phyloP scores from a whole-genome alignment of 2,888 invertebrate genomes.

The Drosophila merina region DNA sequence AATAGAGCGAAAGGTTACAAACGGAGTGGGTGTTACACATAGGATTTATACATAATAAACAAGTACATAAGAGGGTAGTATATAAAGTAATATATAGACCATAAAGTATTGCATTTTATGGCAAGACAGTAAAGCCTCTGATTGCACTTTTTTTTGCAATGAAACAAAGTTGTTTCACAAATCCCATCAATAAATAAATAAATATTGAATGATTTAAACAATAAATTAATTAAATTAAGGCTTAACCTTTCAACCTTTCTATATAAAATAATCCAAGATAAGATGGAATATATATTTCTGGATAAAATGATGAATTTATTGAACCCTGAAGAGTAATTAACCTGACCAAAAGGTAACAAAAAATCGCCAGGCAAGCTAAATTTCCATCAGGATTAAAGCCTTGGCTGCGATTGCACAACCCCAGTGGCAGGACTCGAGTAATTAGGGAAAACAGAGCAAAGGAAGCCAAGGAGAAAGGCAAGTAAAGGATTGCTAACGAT shows the following conservation, averaged over 20 bases:
- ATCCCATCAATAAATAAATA: neutral
- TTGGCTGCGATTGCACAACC: slow-evolving; percentile 21
- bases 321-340: slow-evolving; percentile 6
- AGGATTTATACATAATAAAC: neutral
- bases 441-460: slow-evolving; percentile 16
- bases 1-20: neutral
- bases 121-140: slow-evolving; percentile 2
- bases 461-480: slow-evolving; percentile 6
- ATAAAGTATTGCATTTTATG: slow-evolving; percentile 29
- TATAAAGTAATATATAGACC: neutral
- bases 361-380: neutral
- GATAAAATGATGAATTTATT: slow-evolving; percentile 4
- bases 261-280: neutral
- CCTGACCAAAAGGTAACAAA: neutral
- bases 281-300: neutral
- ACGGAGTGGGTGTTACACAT: neutral
- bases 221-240: neutral
- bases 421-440: slow-evolving; percentile 4
- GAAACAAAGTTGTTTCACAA: too few species aligned
- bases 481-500: slow-evolving; percentile 33
- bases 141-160: neutral
- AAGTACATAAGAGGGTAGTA: neutral
- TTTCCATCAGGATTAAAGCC: slow-evolving; percentile 4
- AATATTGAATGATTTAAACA: neutral
- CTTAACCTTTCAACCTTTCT: neutral